Percentiles rank a stretch among this genome's conserved stretches.
Evolutionary conservation across 2,113 vertebrate species (phyloP).

Genomic region (Ptyas mucosa): DNA sequence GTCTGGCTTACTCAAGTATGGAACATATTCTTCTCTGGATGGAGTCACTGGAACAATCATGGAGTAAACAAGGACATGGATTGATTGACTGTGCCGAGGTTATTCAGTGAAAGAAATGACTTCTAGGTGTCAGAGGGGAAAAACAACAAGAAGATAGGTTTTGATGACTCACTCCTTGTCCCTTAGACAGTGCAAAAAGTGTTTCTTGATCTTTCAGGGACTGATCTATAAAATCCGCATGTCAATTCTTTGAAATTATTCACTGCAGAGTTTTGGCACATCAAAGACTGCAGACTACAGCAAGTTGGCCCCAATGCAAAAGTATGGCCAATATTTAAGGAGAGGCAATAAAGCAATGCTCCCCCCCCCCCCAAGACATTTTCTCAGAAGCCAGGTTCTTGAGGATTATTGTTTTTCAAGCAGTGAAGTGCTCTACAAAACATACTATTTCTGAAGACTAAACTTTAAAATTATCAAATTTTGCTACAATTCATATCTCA

Average conservation of each 20-base stretch:
- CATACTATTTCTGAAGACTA: not conserved
- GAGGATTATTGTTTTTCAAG: not conserved
- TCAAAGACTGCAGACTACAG: not conserved
- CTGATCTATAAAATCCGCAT: not conserved
- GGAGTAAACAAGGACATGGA: not conserved
- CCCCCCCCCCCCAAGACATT: not conserved
- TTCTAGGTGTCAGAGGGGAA: not conserved
- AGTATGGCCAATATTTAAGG: not conserved
- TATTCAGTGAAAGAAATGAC: not conserved
- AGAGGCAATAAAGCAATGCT: not conserved
- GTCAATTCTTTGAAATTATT: not conserved
- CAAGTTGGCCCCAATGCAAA: not conserved
- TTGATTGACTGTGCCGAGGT: not conserved
- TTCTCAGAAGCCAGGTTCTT: not conserved
- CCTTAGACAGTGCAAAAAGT: not conserved
- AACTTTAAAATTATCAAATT: not conserved
- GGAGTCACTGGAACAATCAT: not conserved
- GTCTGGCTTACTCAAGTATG: not conserved
- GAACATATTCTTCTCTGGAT: not conserved
- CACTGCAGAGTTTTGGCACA: not conserved
- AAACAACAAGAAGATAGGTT: rapidly evolving
- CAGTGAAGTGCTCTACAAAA: not conserved
- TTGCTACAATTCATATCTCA: not conserved
- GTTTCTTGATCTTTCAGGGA: not conserved
- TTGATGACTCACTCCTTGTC: not conserved